Conservation (phyloP, 2,888 invertebrate genomes). For the Hydrotaea cyrtoneurina region DNA sequence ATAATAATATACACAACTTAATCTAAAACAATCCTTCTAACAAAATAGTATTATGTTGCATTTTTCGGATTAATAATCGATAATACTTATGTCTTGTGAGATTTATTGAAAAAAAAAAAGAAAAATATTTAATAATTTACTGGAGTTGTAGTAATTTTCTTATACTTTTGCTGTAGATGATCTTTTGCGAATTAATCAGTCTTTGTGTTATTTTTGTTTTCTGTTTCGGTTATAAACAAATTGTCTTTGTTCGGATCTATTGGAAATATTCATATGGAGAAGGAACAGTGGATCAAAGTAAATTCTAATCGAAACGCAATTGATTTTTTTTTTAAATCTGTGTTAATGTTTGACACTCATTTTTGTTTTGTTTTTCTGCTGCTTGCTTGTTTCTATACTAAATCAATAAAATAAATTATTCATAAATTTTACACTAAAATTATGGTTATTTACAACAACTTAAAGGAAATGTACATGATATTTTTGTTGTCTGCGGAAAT, state of each 20-base stretch:
- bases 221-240: background rate
- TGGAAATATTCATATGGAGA: background rate
- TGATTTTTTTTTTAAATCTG: conserved; percentile 3
- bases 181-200: conserved; percentile 40
- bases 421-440: conserved; percentile 48
- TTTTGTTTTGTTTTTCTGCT: conserved; percentile 5
- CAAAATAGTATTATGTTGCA: background rate
- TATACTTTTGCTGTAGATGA: conserved; percentile 10
- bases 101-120: background rate
- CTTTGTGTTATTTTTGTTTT: conserved; percentile 34
- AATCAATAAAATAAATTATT: conserved; percentile 33
- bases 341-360: conserved; percentile 52
- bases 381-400: conserved; percentile 13
- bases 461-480: conserved; percentile 50
- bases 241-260: background rate
- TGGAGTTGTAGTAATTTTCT: conserved; percentile 10
- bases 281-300: background rate
- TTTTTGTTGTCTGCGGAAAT: conserved; percentile 17
- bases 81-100: conserved; percentile 38
- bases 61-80: conserved; percentile 25
- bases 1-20: conserved; percentile 17
- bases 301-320: background rate
- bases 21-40: background rate
- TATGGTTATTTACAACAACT: conserved; percentile 56
- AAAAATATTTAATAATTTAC: conserved; percentile 4